Conservation (phyloP, 2,113 vertebrate genomes). For the Nyctereutes procyonoides region DNA sequence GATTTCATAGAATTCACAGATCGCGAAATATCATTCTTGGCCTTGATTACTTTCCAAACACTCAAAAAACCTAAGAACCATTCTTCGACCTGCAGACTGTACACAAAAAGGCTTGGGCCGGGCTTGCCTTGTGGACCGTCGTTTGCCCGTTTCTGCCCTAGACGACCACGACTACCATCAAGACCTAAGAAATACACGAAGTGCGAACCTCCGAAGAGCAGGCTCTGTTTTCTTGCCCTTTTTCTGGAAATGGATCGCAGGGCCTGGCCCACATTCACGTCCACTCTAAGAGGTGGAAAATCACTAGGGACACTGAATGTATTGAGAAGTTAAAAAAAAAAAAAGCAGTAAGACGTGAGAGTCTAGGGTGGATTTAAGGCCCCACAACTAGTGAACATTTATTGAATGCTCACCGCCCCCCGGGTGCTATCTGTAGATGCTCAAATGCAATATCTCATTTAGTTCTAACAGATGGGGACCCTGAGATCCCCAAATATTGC, state of each 20-base stretch:
- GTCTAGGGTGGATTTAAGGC: neutral
- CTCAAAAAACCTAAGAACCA: neutral
- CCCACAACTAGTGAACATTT: accelerated
- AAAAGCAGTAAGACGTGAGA: neutral
- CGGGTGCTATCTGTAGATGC: neutral
- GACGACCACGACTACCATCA: neutral
- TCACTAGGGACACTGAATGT: neutral
- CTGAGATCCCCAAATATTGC: neutral
- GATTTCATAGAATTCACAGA: neutral
- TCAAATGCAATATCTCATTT: neutral
- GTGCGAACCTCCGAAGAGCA: neutral
- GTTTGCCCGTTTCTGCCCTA: neutral
- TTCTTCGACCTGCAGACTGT: neutral
- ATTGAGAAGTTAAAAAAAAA: neutral
- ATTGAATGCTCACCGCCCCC: no score
- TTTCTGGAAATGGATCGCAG: neutral
- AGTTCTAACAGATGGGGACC: neutral
- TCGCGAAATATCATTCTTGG: neutral
- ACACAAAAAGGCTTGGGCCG: neutral
- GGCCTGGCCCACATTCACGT: neutral
- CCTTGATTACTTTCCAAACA: neutral
- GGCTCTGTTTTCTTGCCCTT: neutral
- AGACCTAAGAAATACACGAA: neutral
- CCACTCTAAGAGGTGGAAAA: neutral
- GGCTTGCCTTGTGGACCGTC: neutral